Evolutionary conservation across 2,888 invertebrate species (phyloP), one percentile per base, ranked within the genome.

Genomic region (Phyllotreta cruciferae): DNA sequence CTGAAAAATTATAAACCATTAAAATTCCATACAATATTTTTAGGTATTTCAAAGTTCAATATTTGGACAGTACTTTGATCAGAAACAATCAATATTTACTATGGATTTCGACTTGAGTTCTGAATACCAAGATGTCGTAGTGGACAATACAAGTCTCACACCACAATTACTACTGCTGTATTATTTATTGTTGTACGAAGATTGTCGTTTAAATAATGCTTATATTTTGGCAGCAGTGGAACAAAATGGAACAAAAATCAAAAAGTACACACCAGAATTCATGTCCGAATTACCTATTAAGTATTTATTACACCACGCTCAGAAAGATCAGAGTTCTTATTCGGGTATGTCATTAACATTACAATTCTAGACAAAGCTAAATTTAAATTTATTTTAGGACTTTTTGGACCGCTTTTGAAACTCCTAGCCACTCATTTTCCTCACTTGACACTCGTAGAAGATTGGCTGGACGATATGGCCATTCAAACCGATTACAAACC

Each of bases 351-450:
- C 14, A 44, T 13, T 7, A 8, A 44, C 11, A 1, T 9, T 35
- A 47, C 38, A 45, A 13, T 39, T 49, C 11, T n/a, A n/a, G n/a
- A 35, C 44, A 36, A 36, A 49, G 13, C 13, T 9, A 47, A 9
- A 47, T 47, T 1, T 34, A 3, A 3, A 6, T 52, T 38, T 11
- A 14, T 10, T 50, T 39, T 36, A 70, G 71, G 94, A 4, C 82
- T 98, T 5, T 97, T 96, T 77, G 93, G 97, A 57, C 93, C 96
- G 0, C 83, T 98, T 13, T 83, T 98, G 52, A 88, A 92, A 70
- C 83, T 98, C 24, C 81, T 98, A 54, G 93, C 94, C 0, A 94
- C 93, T 0, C 97, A 98, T 81, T 97, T 95, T 79, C 97, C 97
- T 0, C 97, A 98, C 80, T 83, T 98, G 37, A 96, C 97, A 64